phyloP scores from a whole-genome alignment of 2,113 vertebrate species.

The Phyllostomus hastatus region DNA sequence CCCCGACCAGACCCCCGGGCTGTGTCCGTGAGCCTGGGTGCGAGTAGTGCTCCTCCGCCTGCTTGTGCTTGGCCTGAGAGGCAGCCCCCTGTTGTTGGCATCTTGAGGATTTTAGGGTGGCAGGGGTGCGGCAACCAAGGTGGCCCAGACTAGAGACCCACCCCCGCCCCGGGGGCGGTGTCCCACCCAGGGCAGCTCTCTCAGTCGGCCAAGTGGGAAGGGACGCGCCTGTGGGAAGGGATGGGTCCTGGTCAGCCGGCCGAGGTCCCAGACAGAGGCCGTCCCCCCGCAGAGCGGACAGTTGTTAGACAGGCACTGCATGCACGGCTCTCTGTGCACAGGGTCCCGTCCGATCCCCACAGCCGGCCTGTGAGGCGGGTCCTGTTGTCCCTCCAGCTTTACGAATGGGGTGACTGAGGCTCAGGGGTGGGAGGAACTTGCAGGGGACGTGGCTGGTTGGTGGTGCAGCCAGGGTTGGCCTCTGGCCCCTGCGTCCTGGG shows the following conservation, averaged over 20 bases:
- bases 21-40: background rate
- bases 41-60: background rate
- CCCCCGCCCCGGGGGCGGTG: fast-evolving
- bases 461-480: too few relatives aligned
- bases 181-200: background rate
- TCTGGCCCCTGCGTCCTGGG: background rate
- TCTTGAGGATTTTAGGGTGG: background rate
- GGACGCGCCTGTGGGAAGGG: background rate
- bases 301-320: background rate
- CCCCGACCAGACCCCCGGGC: background rate
- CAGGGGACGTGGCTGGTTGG: too few relatives aligned
- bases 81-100: background rate
- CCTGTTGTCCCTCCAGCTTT: background rate
- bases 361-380: background rate
- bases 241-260: background rate
- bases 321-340: background rate
- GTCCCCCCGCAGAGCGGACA: background rate
- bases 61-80: background rate
- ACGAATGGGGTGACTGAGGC: background rate
- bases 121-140: fast-evolving
- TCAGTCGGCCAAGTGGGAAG: background rate
- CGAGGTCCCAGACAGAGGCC: background rate
- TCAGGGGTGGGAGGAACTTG: background rate
- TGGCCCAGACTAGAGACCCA: background rate
- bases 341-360: too few relatives aligned